These are phyloP conservation scores for Perodicticus potto DNA, from an alignment of 2,797 vertebrate species.

Conservation along the genomic window DNA sequence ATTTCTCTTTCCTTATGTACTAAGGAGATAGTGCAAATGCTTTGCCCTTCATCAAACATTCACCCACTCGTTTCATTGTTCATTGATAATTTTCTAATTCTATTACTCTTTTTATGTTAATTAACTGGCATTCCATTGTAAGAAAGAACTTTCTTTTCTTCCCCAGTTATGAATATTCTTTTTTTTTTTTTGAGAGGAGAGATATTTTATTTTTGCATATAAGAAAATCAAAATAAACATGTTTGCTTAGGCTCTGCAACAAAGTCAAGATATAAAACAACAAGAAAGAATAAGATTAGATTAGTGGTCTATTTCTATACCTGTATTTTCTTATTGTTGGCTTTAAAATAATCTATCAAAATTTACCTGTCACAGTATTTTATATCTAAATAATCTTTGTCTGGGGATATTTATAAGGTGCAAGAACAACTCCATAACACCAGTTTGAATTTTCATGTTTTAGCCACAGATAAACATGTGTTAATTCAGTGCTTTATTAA, in stretches of 20 bases:
- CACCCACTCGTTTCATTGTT: neutral
- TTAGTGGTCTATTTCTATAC: conserved; percentile 45
- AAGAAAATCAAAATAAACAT: conserved; percentile 63
- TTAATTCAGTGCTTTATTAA: conserved; percentile 63
- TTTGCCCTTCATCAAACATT: neutral
- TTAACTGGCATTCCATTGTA: neutral
- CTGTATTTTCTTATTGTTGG: conserved; percentile 26
- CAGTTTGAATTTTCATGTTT: conserved; percentile 64
- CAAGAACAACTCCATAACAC: conserved; percentile 48
- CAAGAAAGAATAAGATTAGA: neutral
- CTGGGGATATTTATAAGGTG: conserved; percentile 56
- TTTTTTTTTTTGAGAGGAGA: no score
- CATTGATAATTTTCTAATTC: neutral
- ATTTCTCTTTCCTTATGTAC: neutral
- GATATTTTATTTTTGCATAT: conserved; percentile 28
- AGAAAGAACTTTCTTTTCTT: neutral
- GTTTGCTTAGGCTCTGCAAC: conserved; percentile 27
- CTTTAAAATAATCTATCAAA: conserved; percentile 69
- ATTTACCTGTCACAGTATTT: conserved; percentile 58
- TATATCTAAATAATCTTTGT: conserved; percentile 63
- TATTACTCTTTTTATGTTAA: neutral
- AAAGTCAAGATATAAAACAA: conserved; percentile 48
- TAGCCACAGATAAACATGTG: conserved; percentile 58
- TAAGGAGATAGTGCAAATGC: neutral
- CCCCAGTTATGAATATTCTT: neutral